phyloP scores from a whole-genome alignment of 2,113 vertebrate genomes.

The Anoura caudifer region DNA sequence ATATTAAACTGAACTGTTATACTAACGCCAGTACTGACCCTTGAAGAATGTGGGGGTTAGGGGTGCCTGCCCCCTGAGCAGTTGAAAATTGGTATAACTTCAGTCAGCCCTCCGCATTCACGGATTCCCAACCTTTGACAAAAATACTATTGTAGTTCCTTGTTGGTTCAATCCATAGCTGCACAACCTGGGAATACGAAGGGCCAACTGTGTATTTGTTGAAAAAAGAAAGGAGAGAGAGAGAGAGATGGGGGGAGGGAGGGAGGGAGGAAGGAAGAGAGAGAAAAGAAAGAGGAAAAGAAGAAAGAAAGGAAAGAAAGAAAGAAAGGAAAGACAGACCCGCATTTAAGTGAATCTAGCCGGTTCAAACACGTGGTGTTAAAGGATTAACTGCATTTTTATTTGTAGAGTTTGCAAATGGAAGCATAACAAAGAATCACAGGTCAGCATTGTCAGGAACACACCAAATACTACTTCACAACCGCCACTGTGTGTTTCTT shows the following conservation, averaged over 20 bases:
- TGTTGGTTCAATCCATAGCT: neutral
- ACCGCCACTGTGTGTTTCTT: constrained; percentile 93
- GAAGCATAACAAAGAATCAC: neutral
- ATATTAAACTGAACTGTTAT: constrained; percentile 1
- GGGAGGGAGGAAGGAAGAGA: too few species aligned
- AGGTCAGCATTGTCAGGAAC: neutral
- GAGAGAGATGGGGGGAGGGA: too few species aligned
- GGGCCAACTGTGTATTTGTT: neutral
- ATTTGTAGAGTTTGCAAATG: constrained; percentile 32
- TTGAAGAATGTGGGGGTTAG: neutral
- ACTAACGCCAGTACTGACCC: neutral
- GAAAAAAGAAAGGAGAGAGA: too few species aligned
- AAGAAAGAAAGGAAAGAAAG: too few species aligned
- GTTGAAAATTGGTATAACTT: neutral
- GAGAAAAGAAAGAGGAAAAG: too few species aligned
- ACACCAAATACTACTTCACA: constrained; percentile 85
- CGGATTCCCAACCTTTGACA: too few species aligned
- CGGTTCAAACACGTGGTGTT: neutral
- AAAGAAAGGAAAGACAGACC: too few species aligned
- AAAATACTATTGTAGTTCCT: neutral
- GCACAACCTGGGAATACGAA: neutral
- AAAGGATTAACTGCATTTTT: neutral
- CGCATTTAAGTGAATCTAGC: neutral
- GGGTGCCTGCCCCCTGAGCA: neutral
- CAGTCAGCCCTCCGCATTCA: neutral